Evolutionary conservation across 2,888 invertebrate species (phyloP), one percentile per base, ranked within the genome.

Genomic region (Aelia acuminata): DNA sequence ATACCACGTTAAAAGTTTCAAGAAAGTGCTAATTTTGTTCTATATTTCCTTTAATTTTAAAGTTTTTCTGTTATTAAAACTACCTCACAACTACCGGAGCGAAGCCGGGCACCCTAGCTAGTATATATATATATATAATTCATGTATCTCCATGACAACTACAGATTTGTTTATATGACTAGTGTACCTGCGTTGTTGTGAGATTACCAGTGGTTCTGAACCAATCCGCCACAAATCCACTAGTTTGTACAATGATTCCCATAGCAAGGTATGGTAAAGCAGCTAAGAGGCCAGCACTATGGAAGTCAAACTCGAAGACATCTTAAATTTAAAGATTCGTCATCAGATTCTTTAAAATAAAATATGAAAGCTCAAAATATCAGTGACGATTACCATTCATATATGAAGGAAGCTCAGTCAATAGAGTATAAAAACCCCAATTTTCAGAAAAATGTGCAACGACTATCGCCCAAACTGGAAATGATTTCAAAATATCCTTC

Each of bases 251-350:
- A n/a, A 93, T 92, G n/a, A 93, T 91, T 0, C 93, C 93, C 93
- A 94, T 93, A 13, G 93, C 92, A 84, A 94, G 91, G 91, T 94
- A 94, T 5, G 94, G 94, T 53, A 94, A 91, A 4, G 93, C 93
- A 22, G 93, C 92, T 75, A 93, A 91, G 88, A 94, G 92, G 20
- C 94, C 94, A 88, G 93, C 93, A 92, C 93, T 91, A 18, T 91
- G 91, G 87, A 92, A 89, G 88, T 91, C 90, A 89, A 91, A 91
- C 10, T 91, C 89, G 47, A 91, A 90, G 18, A 90, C 90, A 89
- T 91, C 91, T 91, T 20, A 18, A 70, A 57, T 5, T 35, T 18
- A 70, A 18, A 35, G 35, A 35, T 35, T 26, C 20, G n/a, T n/a
- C 8, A 15, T 47, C 47, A 49, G 5, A 49, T 26, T 57, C 11